Conservation (phyloP, 2,797 vertebrate genomes). For the Okamejei kenojei region DNA sequence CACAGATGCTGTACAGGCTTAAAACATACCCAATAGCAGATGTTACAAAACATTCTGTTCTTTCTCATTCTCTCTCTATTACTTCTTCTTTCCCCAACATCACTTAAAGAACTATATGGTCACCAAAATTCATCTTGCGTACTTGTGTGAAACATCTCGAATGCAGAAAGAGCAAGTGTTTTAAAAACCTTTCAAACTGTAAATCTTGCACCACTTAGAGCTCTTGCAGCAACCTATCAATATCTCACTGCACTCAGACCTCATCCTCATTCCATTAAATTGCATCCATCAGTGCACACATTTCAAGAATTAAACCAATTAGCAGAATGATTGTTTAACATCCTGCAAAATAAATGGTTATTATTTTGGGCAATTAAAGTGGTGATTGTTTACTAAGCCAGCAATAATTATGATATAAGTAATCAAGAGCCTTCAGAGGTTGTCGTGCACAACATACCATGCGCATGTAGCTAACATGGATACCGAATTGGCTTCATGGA, state of each 20-base stretch:
- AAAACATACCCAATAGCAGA: background rate
- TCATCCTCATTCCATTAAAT: slow-evolving; percentile 16
- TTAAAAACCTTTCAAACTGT: slow-evolving; percentile 6
- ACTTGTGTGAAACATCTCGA: background rate
- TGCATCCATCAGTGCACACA: background rate
- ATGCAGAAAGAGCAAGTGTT: background rate
- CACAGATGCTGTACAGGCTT: background rate
- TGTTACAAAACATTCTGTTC: background rate
- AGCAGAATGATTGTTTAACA: slow-evolving; percentile 6
- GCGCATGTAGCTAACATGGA: background rate
- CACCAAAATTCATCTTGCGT: background rate
- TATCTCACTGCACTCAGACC: background rate
- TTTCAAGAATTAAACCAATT: slow-evolving; percentile 27
- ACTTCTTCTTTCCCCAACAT: background rate
- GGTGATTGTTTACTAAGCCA: slow-evolving; percentile 16
- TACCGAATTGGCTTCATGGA: background rate
- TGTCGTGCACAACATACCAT: background rate
- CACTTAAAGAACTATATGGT: background rate
- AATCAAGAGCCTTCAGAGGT: background rate
- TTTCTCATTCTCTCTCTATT: background rate
- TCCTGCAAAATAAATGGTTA: slow-evolving; percentile 8
- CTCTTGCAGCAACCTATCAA: background rate
- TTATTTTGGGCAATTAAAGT: slow-evolving; percentile 19
- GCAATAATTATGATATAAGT: background rate
- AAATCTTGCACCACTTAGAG: slow-evolving; percentile 16